Evolutionary conservation across 2,888 invertebrate genomes (phyloP).

Genomic region (Maniola hyperantus): DNA sequence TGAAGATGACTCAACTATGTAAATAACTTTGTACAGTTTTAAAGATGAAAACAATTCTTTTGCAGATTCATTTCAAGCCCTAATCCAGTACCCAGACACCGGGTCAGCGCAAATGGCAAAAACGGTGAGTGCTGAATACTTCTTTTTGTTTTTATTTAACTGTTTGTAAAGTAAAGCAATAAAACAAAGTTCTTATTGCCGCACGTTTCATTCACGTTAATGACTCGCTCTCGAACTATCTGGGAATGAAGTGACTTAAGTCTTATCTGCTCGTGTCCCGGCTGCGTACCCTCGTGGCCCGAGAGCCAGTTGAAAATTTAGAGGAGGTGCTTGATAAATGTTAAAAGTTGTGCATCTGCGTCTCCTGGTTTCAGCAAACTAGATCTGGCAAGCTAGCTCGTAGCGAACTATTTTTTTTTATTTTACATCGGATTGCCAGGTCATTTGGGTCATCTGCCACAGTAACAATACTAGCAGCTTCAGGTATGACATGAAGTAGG

Average conservation of each 20-base stretch:
- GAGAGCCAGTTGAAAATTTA: neutral
- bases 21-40: conserved; percentile 20
- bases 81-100: conserved; percentile 99
- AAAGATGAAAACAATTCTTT: conserved; percentile 55
- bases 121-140: conserved; percentile 86
- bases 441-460: no score
- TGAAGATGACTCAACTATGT: conserved; percentile 1
- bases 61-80: conserved; percentile 98
- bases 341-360: neutral
- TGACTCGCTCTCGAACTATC: conserved; percentile 71
- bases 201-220: conserved; percentile 77
- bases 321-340: neutral
- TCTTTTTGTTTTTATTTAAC: conserved; percentile 72
- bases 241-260: conserved; percentile 62
- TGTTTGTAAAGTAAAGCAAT: conserved; percentile 71
- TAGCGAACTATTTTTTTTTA: no score
- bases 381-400: no score
- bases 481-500: no score
- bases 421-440: no score
- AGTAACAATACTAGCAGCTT: no score
- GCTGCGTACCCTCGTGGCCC: conserved; percentile 27
- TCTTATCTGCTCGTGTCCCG: conserved; percentile 48
- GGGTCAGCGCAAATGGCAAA: conserved; percentile 98
- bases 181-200: conserved; percentile 76
- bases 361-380: no score